Evolutionary conservation across 2,797 vertebrate genomes (phyloP).

Genomic region (Podarcis lilfordi): DNA sequence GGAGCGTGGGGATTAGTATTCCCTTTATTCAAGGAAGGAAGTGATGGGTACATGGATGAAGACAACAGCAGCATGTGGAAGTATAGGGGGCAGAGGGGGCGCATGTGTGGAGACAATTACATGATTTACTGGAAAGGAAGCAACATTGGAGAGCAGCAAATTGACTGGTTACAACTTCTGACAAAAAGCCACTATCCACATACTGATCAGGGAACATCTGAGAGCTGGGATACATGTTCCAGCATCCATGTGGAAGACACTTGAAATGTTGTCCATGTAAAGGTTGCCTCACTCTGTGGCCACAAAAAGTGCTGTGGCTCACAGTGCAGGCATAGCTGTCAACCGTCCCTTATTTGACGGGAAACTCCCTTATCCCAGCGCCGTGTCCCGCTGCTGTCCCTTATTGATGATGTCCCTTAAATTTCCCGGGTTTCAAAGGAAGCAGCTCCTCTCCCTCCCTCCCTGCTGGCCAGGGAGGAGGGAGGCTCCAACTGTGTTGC

Average conservation of each 20-base stretch:
- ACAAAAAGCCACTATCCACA: background rate
- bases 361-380: too few relatives aligned
- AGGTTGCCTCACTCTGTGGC: background rate
- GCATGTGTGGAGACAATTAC: background rate
- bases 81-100: background rate
- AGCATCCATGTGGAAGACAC: background rate
- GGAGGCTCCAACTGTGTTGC: too few relatives aligned
- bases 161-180: background rate
- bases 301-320: background rate
- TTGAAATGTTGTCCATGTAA: background rate
- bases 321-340: background rate
- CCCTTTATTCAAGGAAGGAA: background rate
- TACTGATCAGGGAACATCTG: background rate
- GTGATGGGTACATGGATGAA: background rate
- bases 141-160: background rate
- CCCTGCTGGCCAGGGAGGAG: too few relatives aligned
- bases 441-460: too few relatives aligned
- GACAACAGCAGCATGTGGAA: background rate
- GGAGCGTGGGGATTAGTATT: background rate
- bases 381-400: too few relatives aligned
- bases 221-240: background rate
- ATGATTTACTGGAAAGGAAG: too few relatives aligned
- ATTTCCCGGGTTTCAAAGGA: too few relatives aligned
- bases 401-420: too few relatives aligned
- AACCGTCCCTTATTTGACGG: too few relatives aligned